Conservation (phyloP, 1,140 invertebrate species). For the Saccostrea cuccullata region DNA sequence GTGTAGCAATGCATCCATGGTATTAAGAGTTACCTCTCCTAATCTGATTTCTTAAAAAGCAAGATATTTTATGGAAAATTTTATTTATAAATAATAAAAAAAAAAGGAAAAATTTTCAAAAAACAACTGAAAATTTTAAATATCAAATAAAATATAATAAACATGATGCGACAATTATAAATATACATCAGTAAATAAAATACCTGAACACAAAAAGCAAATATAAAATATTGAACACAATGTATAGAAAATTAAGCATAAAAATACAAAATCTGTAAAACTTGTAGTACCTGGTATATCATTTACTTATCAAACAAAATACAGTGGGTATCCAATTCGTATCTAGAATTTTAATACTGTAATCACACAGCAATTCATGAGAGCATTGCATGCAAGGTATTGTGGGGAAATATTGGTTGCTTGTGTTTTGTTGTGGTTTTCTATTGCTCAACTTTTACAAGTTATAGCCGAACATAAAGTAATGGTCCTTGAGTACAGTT, state of each 20-base stretch:
- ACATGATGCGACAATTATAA: neutral
- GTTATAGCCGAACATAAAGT: no score
- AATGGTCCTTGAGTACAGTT: no score
- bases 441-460: no score
- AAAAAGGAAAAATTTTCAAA: neutral
- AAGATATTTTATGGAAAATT: neutral
- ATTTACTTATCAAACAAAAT: neutral
- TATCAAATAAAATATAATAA: slow-evolving; percentile 17
- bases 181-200: slow-evolving; percentile 6
- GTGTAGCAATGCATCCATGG: no score
- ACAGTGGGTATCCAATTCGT: no score
- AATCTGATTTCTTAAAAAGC: neutral
- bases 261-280: neutral
- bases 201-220: slow-evolving; percentile 22
- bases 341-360: no score
- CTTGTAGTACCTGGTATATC: neutral
- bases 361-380: no score
- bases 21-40: neutral
- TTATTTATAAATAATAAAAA: slow-evolving; percentile 16
- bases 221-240: neutral
- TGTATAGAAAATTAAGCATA: slow-evolving; percentile 5
- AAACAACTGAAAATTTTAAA: slow-evolving; percentile 21
- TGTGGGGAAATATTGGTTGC: no score
- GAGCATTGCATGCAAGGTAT: no score
- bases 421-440: no score